Evolutionary conservation across 2,113 vertebrate species (phyloP), one percentile per base, ranked within the genome.

Genomic region (Microcebus jonahi): DNA sequence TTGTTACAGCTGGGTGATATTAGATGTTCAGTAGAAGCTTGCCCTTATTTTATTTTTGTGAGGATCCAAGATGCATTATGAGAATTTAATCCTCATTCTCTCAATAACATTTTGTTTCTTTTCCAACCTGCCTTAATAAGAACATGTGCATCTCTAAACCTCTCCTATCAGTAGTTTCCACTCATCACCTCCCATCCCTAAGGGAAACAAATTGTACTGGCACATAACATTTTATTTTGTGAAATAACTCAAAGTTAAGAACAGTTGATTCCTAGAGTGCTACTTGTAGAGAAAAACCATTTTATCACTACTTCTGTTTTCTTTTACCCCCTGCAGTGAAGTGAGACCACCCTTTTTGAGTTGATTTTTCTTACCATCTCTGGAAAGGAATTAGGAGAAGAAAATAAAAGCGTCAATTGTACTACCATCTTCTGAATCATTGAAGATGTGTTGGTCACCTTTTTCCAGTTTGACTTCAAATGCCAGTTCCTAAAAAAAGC

Each of bases 201-300:
- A 94, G 57, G 65, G 61, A 95, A 83, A 68, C 50, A 90, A 39
- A 68, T 91, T 55, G 48, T 63, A 48, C 25, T 31, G 45, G 53
- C 0, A 0, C 29, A 12, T 61, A 85, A 45, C 31, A 42, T 65
- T 95, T 70, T 23, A 36, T 85, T 91, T 71, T 59, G 10, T 85
- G 86, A 67, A 87, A 95, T 73, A 86, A 53, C 75, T 79, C 67
- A 29, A 34, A 88, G 70, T 92, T 65, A 87, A 89, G 70, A 84
- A 48, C 29, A 81, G 42, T 48, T 50, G 36, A 89, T 93, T 93
- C 87, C 77, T 79, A 34, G 70, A 73, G 53, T 67, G 29, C 48
- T 80, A 7, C 39, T 87, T 88, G 15, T 53, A 59, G 21, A 55
- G 39, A 88, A 77, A 76, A 71, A 55, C 9, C 55, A 3, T 39